phyloP scores from a whole-genome alignment of 2,888 invertebrate species.

The Abrostola triplasia region DNA sequence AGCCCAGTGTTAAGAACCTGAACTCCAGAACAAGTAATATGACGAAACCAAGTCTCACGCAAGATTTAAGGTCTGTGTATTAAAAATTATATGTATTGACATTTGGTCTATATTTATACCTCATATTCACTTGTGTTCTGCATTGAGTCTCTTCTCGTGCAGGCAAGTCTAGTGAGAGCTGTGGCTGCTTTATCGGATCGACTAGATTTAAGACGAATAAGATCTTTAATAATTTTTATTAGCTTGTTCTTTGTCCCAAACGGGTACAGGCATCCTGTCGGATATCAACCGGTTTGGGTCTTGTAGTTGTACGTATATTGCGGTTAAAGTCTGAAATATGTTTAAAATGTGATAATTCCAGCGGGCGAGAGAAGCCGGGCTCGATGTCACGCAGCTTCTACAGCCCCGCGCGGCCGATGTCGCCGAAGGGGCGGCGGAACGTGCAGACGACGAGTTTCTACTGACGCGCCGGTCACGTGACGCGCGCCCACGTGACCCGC shows the following conservation, averaged over 20 bases:
- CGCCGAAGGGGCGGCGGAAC: constrained; percentile 68
- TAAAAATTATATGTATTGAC: neutral
- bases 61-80: constrained; percentile 51
- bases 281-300: neutral
- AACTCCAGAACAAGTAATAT: constrained; percentile 52
- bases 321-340: too few species aligned
- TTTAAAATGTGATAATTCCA: constrained; percentile 24
- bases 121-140: too few species aligned
- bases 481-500: neutral
- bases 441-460: constrained; percentile 55
- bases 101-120: too few species aligned
- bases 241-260: too few species aligned
- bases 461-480: constrained; percentile 30
- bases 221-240: too few species aligned
- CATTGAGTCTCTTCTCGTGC: too few species aligned
- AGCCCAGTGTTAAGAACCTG: constrained; percentile 51
- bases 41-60: constrained; percentile 40
- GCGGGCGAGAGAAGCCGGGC: constrained; percentile 48
- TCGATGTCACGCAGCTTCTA: constrained; percentile 49
- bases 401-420: constrained; percentile 62
- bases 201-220: too few species aligned
- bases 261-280: neutral
- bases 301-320: too few species aligned
- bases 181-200: too few species aligned
- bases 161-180: too few species aligned